Conservation (phyloP, 2,113 vertebrate species). For the Sarotherodon lohbergeri region DNA sequence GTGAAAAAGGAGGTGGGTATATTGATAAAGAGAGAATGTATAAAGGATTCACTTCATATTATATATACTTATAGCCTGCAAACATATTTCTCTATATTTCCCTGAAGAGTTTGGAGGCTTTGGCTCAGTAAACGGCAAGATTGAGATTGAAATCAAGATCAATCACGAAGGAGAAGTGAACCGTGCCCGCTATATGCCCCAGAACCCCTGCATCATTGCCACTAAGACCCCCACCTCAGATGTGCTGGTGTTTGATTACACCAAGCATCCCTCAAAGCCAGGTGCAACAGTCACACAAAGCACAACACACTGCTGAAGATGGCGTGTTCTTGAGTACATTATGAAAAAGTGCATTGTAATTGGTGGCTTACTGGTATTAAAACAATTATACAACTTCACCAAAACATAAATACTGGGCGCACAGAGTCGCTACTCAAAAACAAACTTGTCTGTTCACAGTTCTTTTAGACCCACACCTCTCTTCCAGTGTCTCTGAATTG, state of each 20-base stretch:
- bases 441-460: background rate
- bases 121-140: slow-evolving; percentile 89
- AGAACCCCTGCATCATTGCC: slow-evolving; percentile 88
- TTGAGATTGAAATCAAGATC: slow-evolving; percentile 93
- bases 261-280: slow-evolving; percentile 88
- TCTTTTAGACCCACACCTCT: fast-evolving
- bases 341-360: background rate
- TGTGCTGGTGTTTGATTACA: slow-evolving; percentile 93
- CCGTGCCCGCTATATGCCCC: slow-evolving; percentile 88
- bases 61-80: background rate
- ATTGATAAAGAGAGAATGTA: background rate
- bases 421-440: background rate
- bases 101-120: slow-evolving; percentile 91
- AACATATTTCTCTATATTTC: background rate
- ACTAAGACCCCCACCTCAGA: slow-evolving; percentile 93
- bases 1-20: slow-evolving; percentile 86
- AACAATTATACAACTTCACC: background rate
- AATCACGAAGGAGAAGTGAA: slow-evolving; percentile 95
- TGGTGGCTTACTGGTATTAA: background rate
- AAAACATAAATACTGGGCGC: background rate
- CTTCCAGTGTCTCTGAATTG: background rate
- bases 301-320: background rate
- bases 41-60: background rate
- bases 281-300: slow-evolving; percentile 55
- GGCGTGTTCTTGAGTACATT: background rate